A percentile compares a stretch with the other conserved stretches of the same genome.
phyloP scores from a whole-genome alignment of 2,888 invertebrate genomes.

The Torymus tubicola region DNA sequence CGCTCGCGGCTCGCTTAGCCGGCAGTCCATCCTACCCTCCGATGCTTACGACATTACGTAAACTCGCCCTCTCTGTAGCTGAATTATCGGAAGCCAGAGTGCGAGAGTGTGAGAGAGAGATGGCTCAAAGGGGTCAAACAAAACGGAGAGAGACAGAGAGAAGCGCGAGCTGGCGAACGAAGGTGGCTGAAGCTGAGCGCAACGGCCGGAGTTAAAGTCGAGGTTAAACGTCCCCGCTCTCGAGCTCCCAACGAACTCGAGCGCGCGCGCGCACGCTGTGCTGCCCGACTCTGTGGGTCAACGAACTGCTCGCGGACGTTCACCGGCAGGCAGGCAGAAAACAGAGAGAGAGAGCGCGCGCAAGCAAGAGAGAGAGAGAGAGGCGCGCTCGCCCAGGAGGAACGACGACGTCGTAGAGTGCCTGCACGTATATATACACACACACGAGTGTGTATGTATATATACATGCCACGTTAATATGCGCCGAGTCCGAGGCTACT shows the following conservation, averaged over 20 bases:
- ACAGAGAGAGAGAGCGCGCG: too few relatives aligned
- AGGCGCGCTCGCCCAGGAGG: slow-evolving; percentile 42
- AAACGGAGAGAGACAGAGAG: background rate
- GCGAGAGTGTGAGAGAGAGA: background rate
- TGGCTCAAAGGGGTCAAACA: slow-evolving; percentile 7
- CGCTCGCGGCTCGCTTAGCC: background rate
- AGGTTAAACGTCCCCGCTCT: slow-evolving; percentile 49
- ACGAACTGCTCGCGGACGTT: slow-evolving; percentile 73
- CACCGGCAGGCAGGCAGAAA: slow-evolving; percentile 65
- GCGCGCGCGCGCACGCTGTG: background rate
- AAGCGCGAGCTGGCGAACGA: background rate
- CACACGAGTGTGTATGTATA: too few relatives aligned
- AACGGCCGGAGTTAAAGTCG: slow-evolving; percentile 49
- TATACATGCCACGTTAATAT: background rate
- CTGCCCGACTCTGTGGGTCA: slow-evolving; percentile 63
- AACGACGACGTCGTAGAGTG: slow-evolving; percentile 26
- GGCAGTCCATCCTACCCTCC: background rate
- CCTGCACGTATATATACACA: too few relatives aligned
- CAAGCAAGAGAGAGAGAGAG: too few relatives aligned
- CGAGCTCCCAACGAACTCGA: background rate
- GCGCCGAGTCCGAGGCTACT: too few relatives aligned
- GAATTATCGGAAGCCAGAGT: slow-evolving; percentile 9
- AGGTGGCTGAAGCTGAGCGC: slow-evolving; percentile 25
- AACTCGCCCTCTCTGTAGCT: background rate
- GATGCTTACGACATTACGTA: slow-evolving; percentile 5